These are phyloP conservation scores for Paracanthobrama guichenoti DNA, from an alignment of 2,113 vertebrate species.

Conservation along the genomic window DNA sequence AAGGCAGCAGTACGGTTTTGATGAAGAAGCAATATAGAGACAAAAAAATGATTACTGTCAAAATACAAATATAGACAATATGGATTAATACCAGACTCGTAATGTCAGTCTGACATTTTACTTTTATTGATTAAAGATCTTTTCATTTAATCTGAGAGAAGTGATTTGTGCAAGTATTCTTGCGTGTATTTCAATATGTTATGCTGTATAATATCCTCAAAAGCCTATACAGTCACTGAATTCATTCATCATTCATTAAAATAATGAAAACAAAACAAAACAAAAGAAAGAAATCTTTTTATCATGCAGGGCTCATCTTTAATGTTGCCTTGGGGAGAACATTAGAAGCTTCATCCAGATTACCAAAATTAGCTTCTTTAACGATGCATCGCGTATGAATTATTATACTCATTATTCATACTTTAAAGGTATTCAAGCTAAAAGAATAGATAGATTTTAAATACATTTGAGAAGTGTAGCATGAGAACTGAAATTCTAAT, in stretches of 20 bases:
- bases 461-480: background rate
- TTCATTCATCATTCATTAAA: background rate
- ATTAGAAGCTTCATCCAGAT: background rate
- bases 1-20: background rate
- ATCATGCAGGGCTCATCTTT: background rate
- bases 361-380: background rate
- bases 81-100: background rate
- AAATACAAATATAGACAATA: background rate
- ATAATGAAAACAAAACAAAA: no score
- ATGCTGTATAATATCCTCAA: background rate
- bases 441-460: background rate
- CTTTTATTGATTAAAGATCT: background rate
- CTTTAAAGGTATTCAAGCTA: background rate
- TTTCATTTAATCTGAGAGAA: background rate
- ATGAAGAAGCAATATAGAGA: background rate
- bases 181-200: background rate
- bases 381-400: background rate
- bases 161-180: background rate
- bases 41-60: background rate
- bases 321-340: background rate
- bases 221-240: background rate
- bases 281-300: background rate
- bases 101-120: background rate
- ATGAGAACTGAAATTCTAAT: background rate
- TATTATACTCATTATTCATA: background rate